Evolutionary conservation across 2,113 vertebrate genomes (phyloP), one percentile per base, ranked within the genome.

Genomic region (Tetraodon nigroviridis): DNA sequence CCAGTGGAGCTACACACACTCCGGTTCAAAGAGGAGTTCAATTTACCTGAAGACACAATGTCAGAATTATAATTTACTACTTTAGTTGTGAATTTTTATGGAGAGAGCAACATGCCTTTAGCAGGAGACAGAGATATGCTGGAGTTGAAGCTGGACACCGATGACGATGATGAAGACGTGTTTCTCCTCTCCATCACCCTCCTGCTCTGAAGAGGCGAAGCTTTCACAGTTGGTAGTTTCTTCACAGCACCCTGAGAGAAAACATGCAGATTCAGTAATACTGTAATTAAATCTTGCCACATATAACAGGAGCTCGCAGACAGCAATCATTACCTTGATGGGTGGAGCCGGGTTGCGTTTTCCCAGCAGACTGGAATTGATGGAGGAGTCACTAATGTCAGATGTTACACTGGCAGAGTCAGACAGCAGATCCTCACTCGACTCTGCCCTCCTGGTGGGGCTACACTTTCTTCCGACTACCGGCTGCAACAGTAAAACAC

Each of bases 71-170:
- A 11, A 37, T 37, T 37, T 37, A 37, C 8, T 37, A 3, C 32
- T 12, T 37, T 2, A 37, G 32, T 12, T 2, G 2, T 37, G 32
- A 37, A 8, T 11, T 37, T 37, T 37, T 37, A 37, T 37, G 32
- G 19, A 21, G 42, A 19, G 14, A 13, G 42, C 16, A 32, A 21
- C 27, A 0, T 55, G 94, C 94, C 93, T 86, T 76, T 91, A 56
- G 82, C 69, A 0, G 92, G 92, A 51, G 93, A 93, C 15, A 79
- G 51, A 4, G 90, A 76, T 0, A 82, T 18, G 17, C 91, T 87
- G 69, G 93, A 90, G 58, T 93, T 94, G 66, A 94, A 85, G 27
- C 90, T 91, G 8, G 87, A 90, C 64, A 88, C 67, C 0, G 92
- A 91, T 1, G 91, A 95, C 0, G 75, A 92, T 1, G 93, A 95